Conservation (phyloP, 2,888 invertebrate species). For the Chesias legatella region DNA sequence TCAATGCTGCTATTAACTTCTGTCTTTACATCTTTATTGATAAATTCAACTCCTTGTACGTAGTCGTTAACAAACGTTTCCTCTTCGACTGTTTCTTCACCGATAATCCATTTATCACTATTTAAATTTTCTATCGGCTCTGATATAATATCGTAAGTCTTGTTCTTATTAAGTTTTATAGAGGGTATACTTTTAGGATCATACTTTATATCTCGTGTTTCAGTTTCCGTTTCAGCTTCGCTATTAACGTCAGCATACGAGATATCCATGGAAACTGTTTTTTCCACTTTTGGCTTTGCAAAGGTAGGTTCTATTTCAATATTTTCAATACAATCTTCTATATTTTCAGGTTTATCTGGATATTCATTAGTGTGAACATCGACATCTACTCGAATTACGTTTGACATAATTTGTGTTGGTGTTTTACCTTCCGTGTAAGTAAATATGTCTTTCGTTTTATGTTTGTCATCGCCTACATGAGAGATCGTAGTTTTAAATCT, state of each 20-base stretch:
- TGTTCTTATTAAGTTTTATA: slow-evolving; percentile 12
- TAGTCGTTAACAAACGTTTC: slow-evolving; percentile 28
- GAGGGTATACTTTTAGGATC: slow-evolving; percentile 9
- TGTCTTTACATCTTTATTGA: slow-evolving; percentile 5
- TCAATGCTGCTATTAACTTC: slow-evolving; percentile 12
- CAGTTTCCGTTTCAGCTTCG: slow-evolving; percentile 13
- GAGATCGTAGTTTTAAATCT: slow-evolving; percentile 27
- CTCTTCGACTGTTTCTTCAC: slow-evolving; percentile 26
- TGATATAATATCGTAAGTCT: slow-evolving; percentile 27
- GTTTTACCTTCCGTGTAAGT: slow-evolving; percentile 18
- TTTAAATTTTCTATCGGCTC: slow-evolving; percentile 41
- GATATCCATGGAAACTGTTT: slow-evolving; percentile 15
- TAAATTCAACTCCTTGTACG: slow-evolving; percentile 2
- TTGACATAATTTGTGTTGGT: slow-evolving; percentile 4
- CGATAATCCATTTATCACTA: slow-evolving; percentile 41
- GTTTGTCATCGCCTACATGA: slow-evolving; percentile 1
- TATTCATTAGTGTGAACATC: slow-evolving; percentile 32
- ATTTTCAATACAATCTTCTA: slow-evolving; percentile 6
- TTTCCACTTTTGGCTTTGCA: neutral
- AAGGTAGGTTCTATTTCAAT: neutral
- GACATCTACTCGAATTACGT: slow-evolving; percentile 33
- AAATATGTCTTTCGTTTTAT: slow-evolving; percentile 3
- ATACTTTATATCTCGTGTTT: slow-evolving; percentile 22
- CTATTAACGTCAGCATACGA: slow-evolving; percentile 12
- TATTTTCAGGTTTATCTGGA: neutral